Base-by-base conservation (phyloP, 1,140 invertebrate genomes). In the Drosophila watanabei region DNA sequence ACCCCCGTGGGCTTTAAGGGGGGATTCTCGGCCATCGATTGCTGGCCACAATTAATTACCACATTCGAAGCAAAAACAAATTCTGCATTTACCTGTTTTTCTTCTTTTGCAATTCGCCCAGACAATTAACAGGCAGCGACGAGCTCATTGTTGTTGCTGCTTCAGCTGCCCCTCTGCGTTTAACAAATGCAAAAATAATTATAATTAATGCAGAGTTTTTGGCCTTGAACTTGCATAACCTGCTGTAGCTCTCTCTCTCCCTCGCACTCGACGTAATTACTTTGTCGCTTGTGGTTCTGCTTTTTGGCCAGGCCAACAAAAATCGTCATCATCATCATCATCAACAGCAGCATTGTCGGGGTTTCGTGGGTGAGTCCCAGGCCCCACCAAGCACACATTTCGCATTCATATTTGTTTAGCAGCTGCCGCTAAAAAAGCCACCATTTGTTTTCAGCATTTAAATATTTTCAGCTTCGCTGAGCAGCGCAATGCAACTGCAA, bases 161-260 rank as follows among this genome's bases (percentile, higher is more conserved):
- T 65, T 43, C 24, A 57, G 63, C 37, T 71, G 77, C 37, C 49
- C 45, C 60, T 83, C 62, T 71, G 69, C 82, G 81, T 61, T 89
- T 79, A 88, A 89, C 85, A 88, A 88, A 88, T 88, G 84, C 84
- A 88, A 88, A 88, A 88, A 88, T 88, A 88, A 88, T 88, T 88
- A 88, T 88, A 88, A 88, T 88, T 88, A 88, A 88, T 88, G 84
- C 84, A 88, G 85, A 88, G 85, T 65, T 87, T 88, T 79, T 89
- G 73, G 81, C 84, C 84, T 89, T 88, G 84, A 88, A 88, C 84
- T 89, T 88, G 84, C 85, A 84, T 88, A 88, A 88, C 84, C 84
- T 80, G 84, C 63, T 77, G 56, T 69, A 52, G 37, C 52, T 60
- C 56, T 20, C 37, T 24, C 52, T 18, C 28, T 11, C 54, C 32